Percentiles rank a stretch among this genome's conserved stretches.
These are phyloP conservation scores for Heliconius charithonia DNA, from an alignment of 2,888 invertebrate species.

Conservation along the genomic window DNA sequence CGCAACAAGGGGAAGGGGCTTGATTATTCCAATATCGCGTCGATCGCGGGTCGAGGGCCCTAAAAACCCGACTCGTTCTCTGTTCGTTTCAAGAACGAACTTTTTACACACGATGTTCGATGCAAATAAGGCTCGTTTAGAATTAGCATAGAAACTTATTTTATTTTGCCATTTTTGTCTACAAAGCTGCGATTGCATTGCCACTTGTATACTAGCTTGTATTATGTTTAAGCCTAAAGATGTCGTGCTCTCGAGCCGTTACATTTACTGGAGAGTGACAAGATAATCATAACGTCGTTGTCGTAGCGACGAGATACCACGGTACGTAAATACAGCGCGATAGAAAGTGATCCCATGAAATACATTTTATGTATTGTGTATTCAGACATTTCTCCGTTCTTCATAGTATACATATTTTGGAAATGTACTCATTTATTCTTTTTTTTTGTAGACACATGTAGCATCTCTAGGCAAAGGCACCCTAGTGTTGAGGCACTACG, in stretches of 20 bases:
- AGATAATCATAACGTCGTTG: conserved; percentile 32
- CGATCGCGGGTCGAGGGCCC: conserved; percentile 75
- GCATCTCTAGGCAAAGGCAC: too few relatives aligned
- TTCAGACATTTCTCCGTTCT: background rate
- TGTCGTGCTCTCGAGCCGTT: conserved; percentile 22
- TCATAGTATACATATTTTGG: background rate
- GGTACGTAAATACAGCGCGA: conserved; percentile 16
- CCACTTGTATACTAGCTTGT: conserved; percentile 25
- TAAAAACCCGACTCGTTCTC: conserved; percentile 63
- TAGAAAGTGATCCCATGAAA: conserved; percentile 29
- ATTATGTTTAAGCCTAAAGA: conserved; percentile 10
- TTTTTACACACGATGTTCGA: conserved; percentile 62
- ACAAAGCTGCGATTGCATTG: conserved; percentile 25
- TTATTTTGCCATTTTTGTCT: conserved; percentile 40
- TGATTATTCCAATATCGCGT: conserved; percentile 78
- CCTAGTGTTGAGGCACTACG: too few relatives aligned
- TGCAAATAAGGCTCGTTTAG: conserved; percentile 66
- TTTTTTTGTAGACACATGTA: too few relatives aligned
- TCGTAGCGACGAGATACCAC: conserved; percentile 12
- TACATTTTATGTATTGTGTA: background rate
- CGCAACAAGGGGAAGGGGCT: conserved; percentile 76
- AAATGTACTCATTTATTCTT: background rate
- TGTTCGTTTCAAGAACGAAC: conserved; percentile 51
- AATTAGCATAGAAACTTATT: conserved; percentile 61
- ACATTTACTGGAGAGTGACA: conserved; percentile 37